phyloP scores from a whole-genome alignment of 2,888 invertebrate genomes.

The Campaea margaritaria region DNA sequence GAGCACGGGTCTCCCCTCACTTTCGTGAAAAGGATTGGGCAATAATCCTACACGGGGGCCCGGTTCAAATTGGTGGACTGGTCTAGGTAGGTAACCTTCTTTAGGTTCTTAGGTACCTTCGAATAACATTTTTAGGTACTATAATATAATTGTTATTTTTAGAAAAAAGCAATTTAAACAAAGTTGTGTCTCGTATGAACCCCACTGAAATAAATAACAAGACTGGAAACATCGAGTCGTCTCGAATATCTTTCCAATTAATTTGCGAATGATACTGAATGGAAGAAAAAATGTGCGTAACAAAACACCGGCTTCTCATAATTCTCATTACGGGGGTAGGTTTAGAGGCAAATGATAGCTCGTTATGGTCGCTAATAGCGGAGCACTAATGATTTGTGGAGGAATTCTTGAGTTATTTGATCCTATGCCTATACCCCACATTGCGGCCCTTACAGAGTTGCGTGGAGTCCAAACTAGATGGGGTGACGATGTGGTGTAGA shows the following conservation, averaged over 20 bases:
- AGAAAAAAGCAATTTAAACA: slow-evolving; percentile 25
- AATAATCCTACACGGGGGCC: no score
- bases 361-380: slow-evolving; percentile 60
- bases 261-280: slow-evolving; percentile 60
- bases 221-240: slow-evolving; percentile 42
- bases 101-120: no score
- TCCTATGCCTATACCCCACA: background rate
- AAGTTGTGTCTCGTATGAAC: slow-evolving; percentile 33
- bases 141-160: no score
- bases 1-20: no score
- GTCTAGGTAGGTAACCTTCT: no score
- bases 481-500: no score
- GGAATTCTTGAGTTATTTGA: slow-evolving; percentile 38
- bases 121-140: no score
- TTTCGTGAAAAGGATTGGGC: no score
- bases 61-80: no score
- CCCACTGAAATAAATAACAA: slow-evolving; percentile 41
- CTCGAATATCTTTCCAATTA: slow-evolving; percentile 63
- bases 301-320: slow-evolving; percentile 49
- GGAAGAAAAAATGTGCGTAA: slow-evolving; percentile 51
- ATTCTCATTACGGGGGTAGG: slow-evolving; percentile 54
- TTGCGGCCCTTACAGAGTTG: no score
- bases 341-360: slow-evolving; percentile 53
- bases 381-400: slow-evolving; percentile 51
- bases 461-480: no score